phyloP scores from a whole-genome alignment of 1,140 invertebrate genomes.

The Lepidotrigona ventralis region DNA sequence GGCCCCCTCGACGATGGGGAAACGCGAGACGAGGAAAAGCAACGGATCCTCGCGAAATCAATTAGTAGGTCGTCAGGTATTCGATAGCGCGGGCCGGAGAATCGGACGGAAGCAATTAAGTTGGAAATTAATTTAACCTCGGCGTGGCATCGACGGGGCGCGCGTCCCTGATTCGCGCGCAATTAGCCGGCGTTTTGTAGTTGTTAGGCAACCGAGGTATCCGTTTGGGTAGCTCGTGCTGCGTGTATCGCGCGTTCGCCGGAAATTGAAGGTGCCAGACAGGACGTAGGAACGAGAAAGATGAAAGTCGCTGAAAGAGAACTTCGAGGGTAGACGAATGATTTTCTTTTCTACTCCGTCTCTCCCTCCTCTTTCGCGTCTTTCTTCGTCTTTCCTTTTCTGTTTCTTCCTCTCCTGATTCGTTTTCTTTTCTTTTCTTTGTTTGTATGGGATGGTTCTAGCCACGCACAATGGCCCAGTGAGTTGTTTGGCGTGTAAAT shows the following conservation, averaged over 20 bases:
- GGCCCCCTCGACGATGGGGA: neutral
- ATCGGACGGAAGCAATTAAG: conserved; percentile 50
- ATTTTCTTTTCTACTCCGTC: conserved; percentile 6
- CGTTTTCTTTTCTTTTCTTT: neutral
- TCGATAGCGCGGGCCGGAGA: conserved; percentile 6
- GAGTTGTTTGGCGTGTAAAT: conserved; percentile 34
- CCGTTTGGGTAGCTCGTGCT: conserved; percentile 24
- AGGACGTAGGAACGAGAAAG: neutral
- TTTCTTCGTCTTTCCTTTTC: neutral
- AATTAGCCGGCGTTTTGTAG: conserved; percentile 49
- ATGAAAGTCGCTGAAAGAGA: neutral
- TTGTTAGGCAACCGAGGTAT: conserved; percentile 36
- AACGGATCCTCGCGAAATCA: conserved; percentile 37
- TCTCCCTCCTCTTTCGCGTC: too few relatives aligned
- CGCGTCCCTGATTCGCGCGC: conserved; percentile 29
- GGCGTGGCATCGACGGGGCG: conserved; percentile 31
- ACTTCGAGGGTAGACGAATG: neutral
- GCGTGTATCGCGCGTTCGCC: conserved; percentile 48
- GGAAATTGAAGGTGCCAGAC: conserved; percentile 61
- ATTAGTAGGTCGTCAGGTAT: conserved; percentile 33
- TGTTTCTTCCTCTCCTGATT: neutral
- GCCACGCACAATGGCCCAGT: neutral
- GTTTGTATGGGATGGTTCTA: neutral
- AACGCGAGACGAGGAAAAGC: neutral
- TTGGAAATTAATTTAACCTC: conserved; percentile 55